Base-by-base conservation (phyloP, 2,888 invertebrate genomes). In the Nudaria mundana region DNA sequence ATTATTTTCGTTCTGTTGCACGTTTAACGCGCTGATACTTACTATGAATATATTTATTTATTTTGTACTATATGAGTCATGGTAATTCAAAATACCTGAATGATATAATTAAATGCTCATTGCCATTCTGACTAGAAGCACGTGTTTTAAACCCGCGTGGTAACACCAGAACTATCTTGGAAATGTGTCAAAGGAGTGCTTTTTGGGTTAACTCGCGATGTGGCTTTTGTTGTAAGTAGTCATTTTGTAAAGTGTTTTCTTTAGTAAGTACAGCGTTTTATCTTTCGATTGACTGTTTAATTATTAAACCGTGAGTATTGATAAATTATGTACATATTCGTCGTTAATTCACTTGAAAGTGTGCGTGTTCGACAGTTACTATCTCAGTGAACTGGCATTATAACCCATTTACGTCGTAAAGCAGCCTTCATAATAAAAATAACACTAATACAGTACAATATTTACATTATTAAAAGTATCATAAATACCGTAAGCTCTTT, bases 151-250 rank as follows among this genome's bases (percentile, higher is more conserved):
- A 41, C 30, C 44, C 40, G 43, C 44, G 49, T 48, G 51, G 46
- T 56, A 41, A 43, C 44, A 51, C 38, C 54, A 43, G 53, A 54
- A 48, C 44, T 44, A 44, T 37, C 52, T 59, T 59, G 58, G 57
- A 59, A 51, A 46, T 49, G 49, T 56, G 52, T 60, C 61, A 59
- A 51, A 56, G 31, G 13, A 41, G 32, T 28, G 40, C 32, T 52
- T 56, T 48, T 33, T 22, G 26, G 40, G 38, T 33, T 16, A 47
- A 42, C 48, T n/a, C 38, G 40, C 25, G 40, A 48, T n/a, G 33
- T 33, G 36, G 38, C 31, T 39, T 60, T 49, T 58, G 46, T 55
- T 49, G 37, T 40, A 46, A 30, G 31, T 35, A 28, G 30, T 8
- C 16, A n/a, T 37, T 35, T 33, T 40, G 54, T 33, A 37, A 40